Percentiles rank a stretch among this genome's conserved stretches.
These are phyloP conservation scores for Gymnorhina tibicen DNA, from an alignment of 2,113 vertebrate genomes.

Conservation along the genomic window DNA sequence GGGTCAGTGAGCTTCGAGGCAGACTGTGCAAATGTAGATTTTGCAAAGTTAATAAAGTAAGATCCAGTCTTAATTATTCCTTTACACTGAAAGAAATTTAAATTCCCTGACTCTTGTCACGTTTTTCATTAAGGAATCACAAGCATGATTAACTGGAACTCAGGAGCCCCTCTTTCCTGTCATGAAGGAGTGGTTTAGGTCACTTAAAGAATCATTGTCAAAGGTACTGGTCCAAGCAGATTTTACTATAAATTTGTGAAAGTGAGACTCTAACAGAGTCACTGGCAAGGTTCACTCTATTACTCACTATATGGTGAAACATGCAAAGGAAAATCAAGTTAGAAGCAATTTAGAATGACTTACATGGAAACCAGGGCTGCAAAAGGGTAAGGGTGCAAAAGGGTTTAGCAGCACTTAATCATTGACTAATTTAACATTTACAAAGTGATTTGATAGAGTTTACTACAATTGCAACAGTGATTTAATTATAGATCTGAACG, in stretches of 20 bases:
- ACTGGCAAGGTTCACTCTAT: background rate
- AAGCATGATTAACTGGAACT: background rate
- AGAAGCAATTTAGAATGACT: background rate
- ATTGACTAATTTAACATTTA: background rate
- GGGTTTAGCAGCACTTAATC: background rate
- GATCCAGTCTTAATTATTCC: background rate
- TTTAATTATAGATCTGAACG: background rate
- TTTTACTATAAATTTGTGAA: background rate
- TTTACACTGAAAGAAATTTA: background rate
- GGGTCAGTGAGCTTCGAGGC: background rate
- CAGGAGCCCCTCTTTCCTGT: background rate
- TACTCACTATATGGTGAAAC: background rate
- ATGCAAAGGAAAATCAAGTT: background rate
- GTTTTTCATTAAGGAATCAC: background rate
- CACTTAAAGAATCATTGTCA: background rate
- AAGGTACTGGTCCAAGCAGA: background rate
- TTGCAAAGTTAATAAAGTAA: background rate
- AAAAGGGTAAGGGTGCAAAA: background rate
- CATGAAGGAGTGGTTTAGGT: background rate
- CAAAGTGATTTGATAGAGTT: background rate
- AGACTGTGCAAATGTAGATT: background rate
- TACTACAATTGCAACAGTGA: background rate
- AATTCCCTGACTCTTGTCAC: background rate
- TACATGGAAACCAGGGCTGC: background rate
- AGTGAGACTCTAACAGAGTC: background rate